These are phyloP conservation scores for Gnatocerus cornutus DNA, from an alignment of 2,888 invertebrate genomes.

Conservation along the genomic window DNA sequence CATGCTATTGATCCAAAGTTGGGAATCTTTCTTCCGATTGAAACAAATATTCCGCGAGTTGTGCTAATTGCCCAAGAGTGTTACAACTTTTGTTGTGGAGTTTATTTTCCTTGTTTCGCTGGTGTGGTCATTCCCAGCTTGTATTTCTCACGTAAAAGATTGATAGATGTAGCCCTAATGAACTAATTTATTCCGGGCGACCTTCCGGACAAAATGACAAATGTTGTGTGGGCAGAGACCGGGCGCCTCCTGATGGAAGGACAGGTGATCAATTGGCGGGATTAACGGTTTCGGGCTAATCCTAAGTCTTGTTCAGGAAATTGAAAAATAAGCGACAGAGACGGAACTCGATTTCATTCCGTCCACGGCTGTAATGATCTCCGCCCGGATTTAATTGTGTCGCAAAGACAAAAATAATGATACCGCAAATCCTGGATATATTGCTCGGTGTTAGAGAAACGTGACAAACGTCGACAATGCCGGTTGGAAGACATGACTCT, in stretches of 20 bases:
- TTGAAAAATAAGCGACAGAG: conserved; percentile 25
- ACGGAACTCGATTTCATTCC: conserved; percentile 15
- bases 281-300: conserved; percentile 12
- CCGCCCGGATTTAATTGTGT: conserved; percentile 42
- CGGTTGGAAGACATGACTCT: conserved; percentile 26
- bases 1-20: not conserved
- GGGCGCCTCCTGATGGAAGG: conserved; percentile 15
- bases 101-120: not conserved
- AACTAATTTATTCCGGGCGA: conserved; percentile 26
- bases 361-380: conserved; percentile 16
- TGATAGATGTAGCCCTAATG: conserved; percentile 29
- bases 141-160: conserved; percentile 29
- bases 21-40: no score
- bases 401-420: conserved; percentile 46
- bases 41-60: no score
- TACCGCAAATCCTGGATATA: conserved; percentile 44
- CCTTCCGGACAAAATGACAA: conserved; percentile 29
- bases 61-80: no score
- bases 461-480: conserved; percentile 37
- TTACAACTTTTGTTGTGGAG: no score
- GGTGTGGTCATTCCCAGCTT: conserved; percentile 1
- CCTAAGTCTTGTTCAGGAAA: conserved; percentile 17
- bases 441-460: conserved; percentile 29
- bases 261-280: conserved; percentile 28
- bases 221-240: conserved; percentile 15